Conservation (phyloP, 2,888 invertebrate genomes). For the Nebria brevicollis region DNA sequence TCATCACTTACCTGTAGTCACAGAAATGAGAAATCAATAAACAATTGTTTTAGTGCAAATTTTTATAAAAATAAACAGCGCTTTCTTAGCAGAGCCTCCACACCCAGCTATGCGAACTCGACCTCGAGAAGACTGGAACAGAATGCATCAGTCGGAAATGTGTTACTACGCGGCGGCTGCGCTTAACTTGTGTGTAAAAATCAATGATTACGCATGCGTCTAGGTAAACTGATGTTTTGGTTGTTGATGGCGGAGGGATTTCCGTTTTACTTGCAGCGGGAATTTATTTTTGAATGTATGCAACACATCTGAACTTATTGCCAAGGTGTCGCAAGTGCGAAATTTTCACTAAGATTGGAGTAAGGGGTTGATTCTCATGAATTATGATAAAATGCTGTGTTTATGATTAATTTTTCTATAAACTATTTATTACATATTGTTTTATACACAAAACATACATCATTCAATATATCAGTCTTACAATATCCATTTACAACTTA, state of each 20-base stretch:
- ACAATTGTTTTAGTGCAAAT: constrained; percentile 33
- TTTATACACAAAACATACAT: constrained; percentile 61
- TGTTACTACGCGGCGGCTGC: neutral
- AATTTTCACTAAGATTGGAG: too few relatives aligned
- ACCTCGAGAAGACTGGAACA: constrained; percentile 16
- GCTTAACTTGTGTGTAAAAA: constrained; percentile 17
- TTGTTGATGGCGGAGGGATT: constrained; percentile 8
- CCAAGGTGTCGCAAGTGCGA: too few relatives aligned
- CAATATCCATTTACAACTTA: constrained; percentile 52
- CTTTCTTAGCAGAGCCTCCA: constrained; percentile 14
- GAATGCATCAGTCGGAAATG: constrained; percentile 43
- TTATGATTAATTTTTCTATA: constrained; percentile 51
- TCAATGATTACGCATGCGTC: constrained; percentile 22
- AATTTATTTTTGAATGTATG: neutral
- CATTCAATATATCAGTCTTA: constrained; percentile 64
- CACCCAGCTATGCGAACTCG: constrained; percentile 11
- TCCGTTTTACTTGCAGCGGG: constrained; percentile 1
- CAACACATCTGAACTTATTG: too few relatives aligned
- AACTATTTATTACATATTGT: constrained; percentile 55
- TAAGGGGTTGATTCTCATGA: too few relatives aligned
- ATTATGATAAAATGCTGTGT: neutral
- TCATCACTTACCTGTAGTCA: constrained; percentile 39
- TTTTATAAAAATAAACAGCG: constrained; percentile 26
- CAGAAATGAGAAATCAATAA: constrained; percentile 40
- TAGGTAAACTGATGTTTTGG: neutral